These are phyloP conservation scores for Ictalurus furcatus DNA, from an alignment of 2,113 vertebrate genomes.

Conservation along the genomic window DNA sequence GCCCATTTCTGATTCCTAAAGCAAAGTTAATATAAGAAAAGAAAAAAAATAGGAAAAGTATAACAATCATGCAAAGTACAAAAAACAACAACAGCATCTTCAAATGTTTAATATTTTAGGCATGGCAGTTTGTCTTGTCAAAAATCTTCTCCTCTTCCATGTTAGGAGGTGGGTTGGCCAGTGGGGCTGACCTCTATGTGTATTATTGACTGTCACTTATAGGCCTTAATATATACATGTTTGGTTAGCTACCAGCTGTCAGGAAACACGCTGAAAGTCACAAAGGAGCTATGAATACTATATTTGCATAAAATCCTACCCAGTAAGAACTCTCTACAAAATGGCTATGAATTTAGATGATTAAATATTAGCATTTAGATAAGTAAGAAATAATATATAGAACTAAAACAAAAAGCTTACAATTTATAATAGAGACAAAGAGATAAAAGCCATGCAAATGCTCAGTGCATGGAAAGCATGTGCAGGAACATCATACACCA, in stretches of 20 bases:
- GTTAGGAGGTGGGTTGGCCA: background rate
- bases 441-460: background rate
- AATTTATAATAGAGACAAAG: background rate
- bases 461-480: background rate
- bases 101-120: background rate
- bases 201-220: constrained; percentile 2
- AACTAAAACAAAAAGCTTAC: background rate
- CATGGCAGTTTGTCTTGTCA: background rate
- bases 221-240: background rate
- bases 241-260: background rate
- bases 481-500: background rate
- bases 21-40: background rate
- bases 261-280: constrained; percentile 12
- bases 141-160: background rate
- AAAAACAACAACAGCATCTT: background rate
- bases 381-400: background rate
- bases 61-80: background rate
- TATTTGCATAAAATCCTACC: constrained; percentile 3
- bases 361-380: background rate
- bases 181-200: background rate
- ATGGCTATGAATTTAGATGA: background rate
- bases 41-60: background rate
- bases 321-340: background rate
- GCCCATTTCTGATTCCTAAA: background rate
- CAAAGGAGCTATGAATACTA: background rate